These are phyloP conservation scores for Paradisaea rubra DNA, from an alignment of 2,113 vertebrate species.

Conservation along the genomic window DNA sequence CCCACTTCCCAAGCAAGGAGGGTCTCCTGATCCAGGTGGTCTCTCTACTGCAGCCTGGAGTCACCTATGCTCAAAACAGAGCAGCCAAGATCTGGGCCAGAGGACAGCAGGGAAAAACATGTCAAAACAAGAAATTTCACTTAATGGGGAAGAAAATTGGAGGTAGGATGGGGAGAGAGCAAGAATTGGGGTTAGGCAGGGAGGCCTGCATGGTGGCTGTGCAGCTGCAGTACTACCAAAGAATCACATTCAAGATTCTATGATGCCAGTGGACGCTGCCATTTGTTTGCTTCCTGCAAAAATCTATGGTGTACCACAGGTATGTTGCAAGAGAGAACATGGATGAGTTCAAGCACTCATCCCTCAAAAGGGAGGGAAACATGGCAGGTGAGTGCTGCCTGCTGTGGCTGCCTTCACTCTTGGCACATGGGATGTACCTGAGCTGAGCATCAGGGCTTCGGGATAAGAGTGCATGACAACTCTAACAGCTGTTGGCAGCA, in stretches of 20 bases:
- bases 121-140: neutral
- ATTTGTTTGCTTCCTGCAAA: neutral
- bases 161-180: neutral
- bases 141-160: neutral
- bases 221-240: neutral
- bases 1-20: neutral
- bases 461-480: neutral
- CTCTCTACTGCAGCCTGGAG: neutral
- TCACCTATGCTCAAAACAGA: neutral
- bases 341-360: neutral
- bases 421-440: neutral
- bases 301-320: neutral
- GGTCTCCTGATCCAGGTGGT: neutral
- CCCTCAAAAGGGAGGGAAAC: neutral
- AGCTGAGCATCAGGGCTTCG: neutral
- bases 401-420: neutral
- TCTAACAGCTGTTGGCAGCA: neutral
- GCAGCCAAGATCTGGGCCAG: neutral
- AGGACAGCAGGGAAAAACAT: neutral
- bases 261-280: accelerated
- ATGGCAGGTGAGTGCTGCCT: accelerated
- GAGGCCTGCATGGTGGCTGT: neutral
- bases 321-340: neutral
- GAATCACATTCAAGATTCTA: accelerated
- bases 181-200: neutral